Base-by-base conservation (phyloP, 2,113 vertebrate species). In the Corythornis vintsioides region DNA sequence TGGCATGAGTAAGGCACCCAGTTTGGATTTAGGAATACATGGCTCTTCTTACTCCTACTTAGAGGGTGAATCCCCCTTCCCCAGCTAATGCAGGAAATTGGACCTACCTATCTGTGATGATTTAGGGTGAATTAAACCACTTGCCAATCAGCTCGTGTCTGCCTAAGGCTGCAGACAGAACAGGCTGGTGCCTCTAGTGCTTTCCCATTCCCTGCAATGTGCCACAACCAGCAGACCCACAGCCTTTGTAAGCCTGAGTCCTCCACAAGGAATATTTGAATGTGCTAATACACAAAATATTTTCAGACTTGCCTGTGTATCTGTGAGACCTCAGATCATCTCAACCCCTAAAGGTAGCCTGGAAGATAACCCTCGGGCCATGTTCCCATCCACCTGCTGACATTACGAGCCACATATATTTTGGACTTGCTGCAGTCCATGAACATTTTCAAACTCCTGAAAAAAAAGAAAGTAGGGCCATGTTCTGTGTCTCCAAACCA, bases 11-110 rank as follows among this genome's bases (percentile, higher is more conserved):
- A 42, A 74, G 76, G 81, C n/a, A 86, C 3, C 12, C 59, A 73
- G 59, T 15, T 65, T 4, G n/a, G 43, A 38, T 5, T 50, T 15
- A n/a, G 53, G 48, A 75, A 40, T 10, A 76, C 0, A 0, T 6
- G 21, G 25, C 71, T 70, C 33, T 77, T 73, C 55, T 53, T 55
- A 33, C 35, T 63, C 29, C 35, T 65, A 64, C 50, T 76, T 56
- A 4, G 13, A 76, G n/a, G 35, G 7, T 2, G 25, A 72, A 84
- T n/a, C 13, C 13, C n/a, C 11, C 24, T 65, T 52, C 6, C 47
- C 18, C 48, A 69, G 15, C 25, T 67, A 26, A 43, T 14, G 45
- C 13, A 60, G 40, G 57, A 65, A 71, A 84, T 1, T 24, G 43
- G 43, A 60, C 35, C 25, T 72, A 24, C 40, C 75, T 28, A 79